Evolutionary conservation across 1,140 invertebrate species (phyloP).

Genomic region (Phymastichus coffea): DNA sequence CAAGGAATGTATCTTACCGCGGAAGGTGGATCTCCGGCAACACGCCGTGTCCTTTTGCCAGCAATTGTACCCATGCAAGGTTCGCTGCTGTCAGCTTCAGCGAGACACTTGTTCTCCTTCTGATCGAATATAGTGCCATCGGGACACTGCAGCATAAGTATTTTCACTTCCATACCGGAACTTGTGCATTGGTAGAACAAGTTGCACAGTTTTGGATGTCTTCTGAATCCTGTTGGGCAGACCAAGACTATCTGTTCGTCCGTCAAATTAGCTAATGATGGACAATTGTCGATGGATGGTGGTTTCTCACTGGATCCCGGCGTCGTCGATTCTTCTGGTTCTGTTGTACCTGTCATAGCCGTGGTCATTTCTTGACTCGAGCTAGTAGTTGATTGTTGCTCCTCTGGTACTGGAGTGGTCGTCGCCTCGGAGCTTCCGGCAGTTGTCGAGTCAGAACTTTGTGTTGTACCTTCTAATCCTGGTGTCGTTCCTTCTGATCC

Average conservation of each 20-base stretch:
- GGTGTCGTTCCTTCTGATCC: slow-evolving; percentile 31
- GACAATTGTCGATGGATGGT: slow-evolving; percentile 28
- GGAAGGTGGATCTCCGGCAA: not conserved
- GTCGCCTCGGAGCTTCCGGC: slow-evolving; percentile 23
- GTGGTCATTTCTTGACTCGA: not conserved
- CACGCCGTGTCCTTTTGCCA: not conserved
- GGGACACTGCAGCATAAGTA: slow-evolving; percentile 73
- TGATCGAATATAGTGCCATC: slow-evolving; percentile 76
- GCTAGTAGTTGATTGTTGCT: slow-evolving; percentile 19
- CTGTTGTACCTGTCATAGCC: not conserved
- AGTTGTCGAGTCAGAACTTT: not conserved
- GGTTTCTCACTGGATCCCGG: slow-evolving; percentile 11
- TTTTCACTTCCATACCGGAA: slow-evolving; percentile 67
- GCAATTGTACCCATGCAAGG: slow-evolving; percentile 55
- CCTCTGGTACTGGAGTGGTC: slow-evolving; percentile 6
- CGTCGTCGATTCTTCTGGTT: slow-evolving; percentile 26
- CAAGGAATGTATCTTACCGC: slow-evolving; percentile 15
- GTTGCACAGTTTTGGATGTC: slow-evolving; percentile 82
- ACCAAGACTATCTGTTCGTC: slow-evolving; percentile 70
- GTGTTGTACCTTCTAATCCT: slow-evolving; percentile 3
- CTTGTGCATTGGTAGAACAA: slow-evolving; percentile 80
- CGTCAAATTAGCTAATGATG: slow-evolving; percentile 43
- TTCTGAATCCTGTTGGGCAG: slow-evolving; percentile 77
- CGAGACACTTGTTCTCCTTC: slow-evolving; percentile 68
- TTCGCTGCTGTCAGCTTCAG: slow-evolving; percentile 59